Evolutionary conservation across 2,888 invertebrate genomes (phyloP).

Genomic region (Ptychoptera albimana): DNA sequence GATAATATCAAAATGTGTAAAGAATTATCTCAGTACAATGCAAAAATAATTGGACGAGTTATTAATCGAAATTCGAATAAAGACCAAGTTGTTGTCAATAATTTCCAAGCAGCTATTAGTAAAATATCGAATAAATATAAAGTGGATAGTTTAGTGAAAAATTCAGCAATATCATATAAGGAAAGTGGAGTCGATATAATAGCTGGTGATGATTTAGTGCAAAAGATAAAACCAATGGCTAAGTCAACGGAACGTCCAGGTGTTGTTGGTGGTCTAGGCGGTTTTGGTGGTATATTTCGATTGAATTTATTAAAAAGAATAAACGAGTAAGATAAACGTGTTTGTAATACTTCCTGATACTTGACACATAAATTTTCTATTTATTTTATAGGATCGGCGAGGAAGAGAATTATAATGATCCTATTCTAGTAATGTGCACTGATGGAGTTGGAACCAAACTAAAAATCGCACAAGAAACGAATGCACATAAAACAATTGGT

Average conservation of each 20-base stretch:
- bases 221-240: slow-evolving; percentile 66
- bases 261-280: slow-evolving; percentile 69
- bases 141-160: slow-evolving; percentile 10
- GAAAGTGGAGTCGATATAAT: slow-evolving; percentile 86
- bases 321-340: slow-evolving; percentile 22
- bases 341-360: too few relatives aligned
- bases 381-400: background rate
- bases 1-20: slow-evolving; percentile 15
- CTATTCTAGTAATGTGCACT: slow-evolving; percentile 82
- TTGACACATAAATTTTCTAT: background rate
- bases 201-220: slow-evolving; percentile 77
- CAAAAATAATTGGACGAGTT: slow-evolving; percentile 33
- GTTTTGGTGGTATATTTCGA: slow-evolving; percentile 90
- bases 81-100: slow-evolving; percentile 37
- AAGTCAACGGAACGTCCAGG: slow-evolving; percentile 63
- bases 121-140: slow-evolving; percentile 22
- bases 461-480: slow-evolving; percentile 69
- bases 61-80: slow-evolving; percentile 17
- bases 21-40: slow-evolving; percentile 13
- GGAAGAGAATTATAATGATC: slow-evolving; percentile 39
- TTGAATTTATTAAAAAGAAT: slow-evolving; percentile 43
- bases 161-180: slow-evolving; percentile 55
- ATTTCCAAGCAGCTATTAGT: slow-evolving; percentile 51
- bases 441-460: slow-evolving; percentile 99
- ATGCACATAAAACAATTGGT: slow-evolving; percentile 68